Evolutionary conservation across 2,888 invertebrate species (phyloP), one percentile per base, ranked within the genome.

Genomic region (Brenthis daphne): DNA sequence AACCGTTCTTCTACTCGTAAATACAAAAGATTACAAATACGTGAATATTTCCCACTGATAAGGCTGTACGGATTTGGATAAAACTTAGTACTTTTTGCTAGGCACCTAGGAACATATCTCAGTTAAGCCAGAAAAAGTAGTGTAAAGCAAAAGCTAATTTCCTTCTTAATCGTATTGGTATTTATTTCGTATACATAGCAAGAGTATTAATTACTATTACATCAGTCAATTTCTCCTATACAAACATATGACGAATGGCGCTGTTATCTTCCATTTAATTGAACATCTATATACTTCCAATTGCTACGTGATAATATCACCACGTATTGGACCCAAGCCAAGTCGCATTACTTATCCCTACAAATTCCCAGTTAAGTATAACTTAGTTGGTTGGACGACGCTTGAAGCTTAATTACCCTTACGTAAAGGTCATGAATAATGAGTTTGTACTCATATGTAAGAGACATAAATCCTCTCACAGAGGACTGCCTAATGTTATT

Each of bases 281-380:
- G 60, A 16, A 60, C 60, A 61, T 58, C 67, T 67, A 55, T 56
- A 61, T 61, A 60, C 58, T 60, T 61, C 55, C 63, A 67, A 67
- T 63, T 67, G 43, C 63, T 63, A 53, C 67, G 61, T 56, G 67
- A 63, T 67, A 60, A 66, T 60, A 54, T 60, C 60, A 57, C 56
- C 56, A 63, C 67, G 60, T 43, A 67, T 56, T 67, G 67, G 63
- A 67, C 33, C 24, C 51, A 29, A 24, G 67, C 67, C 67, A 67
- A 67, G 63, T 55, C 43, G 43, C 56, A 67, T 67, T 63, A 67
- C 63, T 67, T 67, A 67, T 63, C 61, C 67, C 48, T 63, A 67
- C 67, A 67, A 67, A 67, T 67, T 67, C 67, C 67, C 63, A 56
- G 56, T 67, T 63, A 67, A 67, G 63, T 67, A 61, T 67, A 60